Percentiles rank a stretch among this genome's conserved stretches.
Conservation (phyloP, 1,140 invertebrate genomes). For the Colletes latitarsis region DNA sequence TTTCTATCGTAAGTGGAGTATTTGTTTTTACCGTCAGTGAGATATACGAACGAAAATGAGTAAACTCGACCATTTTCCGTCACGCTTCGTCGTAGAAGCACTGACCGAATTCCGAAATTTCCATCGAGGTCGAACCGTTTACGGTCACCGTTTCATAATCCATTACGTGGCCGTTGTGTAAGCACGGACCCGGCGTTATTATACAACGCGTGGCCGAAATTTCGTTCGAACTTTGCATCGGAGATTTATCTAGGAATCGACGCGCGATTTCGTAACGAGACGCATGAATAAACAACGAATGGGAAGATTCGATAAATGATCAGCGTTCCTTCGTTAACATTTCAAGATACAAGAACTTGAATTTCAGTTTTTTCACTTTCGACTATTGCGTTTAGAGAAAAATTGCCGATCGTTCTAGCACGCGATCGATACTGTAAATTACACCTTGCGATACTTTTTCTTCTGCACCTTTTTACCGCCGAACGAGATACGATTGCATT, state of each 20-base stretch:
- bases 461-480: background rate
- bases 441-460: background rate
- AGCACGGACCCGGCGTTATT: background rate
- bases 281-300: background rate
- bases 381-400: background rate
- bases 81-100: background rate
- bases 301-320: no score
- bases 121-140: background rate
- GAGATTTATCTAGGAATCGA: background rate
- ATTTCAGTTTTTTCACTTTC: no score
- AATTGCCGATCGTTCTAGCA: background rate
- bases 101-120: background rate
- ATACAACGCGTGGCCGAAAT: constrained; percentile 4
- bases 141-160: constrained; percentile 2
- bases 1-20: background rate
- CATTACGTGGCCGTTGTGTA: constrained; percentile 14
- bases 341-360: no score
- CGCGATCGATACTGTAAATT: constrained; percentile 8
- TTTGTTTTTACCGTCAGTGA: no score
- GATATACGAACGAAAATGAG: background rate
- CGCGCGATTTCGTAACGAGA: background rate
- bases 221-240: background rate
- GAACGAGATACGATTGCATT: background rate
- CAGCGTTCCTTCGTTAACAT: background rate
- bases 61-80: background rate